Conservation (phyloP, 2,113 vertebrate genomes). For the Ptilorrhoa leucosticta region DNA sequence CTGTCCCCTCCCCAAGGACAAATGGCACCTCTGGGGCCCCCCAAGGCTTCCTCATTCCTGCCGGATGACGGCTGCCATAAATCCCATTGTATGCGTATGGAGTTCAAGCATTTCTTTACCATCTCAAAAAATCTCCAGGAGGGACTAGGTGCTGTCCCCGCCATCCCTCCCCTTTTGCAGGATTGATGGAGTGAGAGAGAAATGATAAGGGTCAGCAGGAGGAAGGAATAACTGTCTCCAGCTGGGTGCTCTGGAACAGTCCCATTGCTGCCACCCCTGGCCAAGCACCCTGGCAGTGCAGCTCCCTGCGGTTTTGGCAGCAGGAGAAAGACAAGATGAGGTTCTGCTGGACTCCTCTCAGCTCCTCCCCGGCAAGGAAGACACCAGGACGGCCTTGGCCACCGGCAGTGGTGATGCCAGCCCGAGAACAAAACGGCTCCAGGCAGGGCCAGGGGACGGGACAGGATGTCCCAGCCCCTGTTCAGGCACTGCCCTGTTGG, state of each 20-base stretch:
- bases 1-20: not conserved
- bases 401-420: not conserved
- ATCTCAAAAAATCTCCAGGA: not conserved
- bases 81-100: not conserved
- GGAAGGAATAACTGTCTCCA: not conserved
- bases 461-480: not conserved
- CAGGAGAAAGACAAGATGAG: not conserved
- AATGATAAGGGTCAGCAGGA: not conserved
- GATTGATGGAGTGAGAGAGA: not conserved
- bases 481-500: accelerated
- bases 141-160: not conserved
- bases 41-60: constrained; percentile 26
- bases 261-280: not conserved
- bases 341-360: not conserved
- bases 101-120: not conserved
- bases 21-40: not conserved
- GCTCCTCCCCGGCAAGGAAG: not conserved
- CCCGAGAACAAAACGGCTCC: accelerated
- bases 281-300: not conserved
- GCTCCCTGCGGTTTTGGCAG: not conserved
- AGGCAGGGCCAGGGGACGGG: accelerated
- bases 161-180: not conserved
- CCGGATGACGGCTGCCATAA: not conserved
- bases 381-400: not conserved
- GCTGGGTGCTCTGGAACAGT: not conserved